phyloP scores from a whole-genome alignment of 2,113 vertebrate species.

The Nibea albiflora region DNA sequence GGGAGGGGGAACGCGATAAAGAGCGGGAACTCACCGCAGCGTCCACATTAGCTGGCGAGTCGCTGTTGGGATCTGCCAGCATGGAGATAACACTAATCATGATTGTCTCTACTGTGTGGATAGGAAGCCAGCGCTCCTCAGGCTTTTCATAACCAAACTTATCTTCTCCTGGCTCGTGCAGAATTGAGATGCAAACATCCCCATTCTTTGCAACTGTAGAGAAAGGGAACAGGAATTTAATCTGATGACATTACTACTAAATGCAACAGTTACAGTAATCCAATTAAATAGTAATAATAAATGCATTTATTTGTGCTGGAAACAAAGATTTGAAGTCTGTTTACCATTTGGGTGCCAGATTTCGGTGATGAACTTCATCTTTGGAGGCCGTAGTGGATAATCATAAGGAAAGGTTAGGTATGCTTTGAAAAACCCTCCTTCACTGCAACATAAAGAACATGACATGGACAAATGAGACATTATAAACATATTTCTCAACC shows the following conservation, averaged over 20 bases:
- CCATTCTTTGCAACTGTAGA: slow-evolving; percentile 98
- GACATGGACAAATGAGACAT: slow-evolving; percentile 3
- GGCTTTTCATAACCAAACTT: slow-evolving; percentile 99
- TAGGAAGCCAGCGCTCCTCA: slow-evolving; percentile 99
- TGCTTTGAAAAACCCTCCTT: slow-evolving; percentile 99
- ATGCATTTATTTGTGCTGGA: neutral
- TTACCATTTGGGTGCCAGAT: slow-evolving; percentile 99
- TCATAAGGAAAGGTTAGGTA: slow-evolving; percentile 99
- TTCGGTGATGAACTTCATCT: slow-evolving; percentile 99
- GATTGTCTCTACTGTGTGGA: slow-evolving; percentile 99
- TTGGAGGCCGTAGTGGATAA: slow-evolving; percentile 98
- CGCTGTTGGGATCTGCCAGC: slow-evolving; percentile 99
- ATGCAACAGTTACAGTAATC: neutral
- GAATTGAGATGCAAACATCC: slow-evolving; percentile 99
- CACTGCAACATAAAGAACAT: slow-evolving; percentile 83
- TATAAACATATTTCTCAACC: neutral
- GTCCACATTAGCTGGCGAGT: slow-evolving; percentile 98
- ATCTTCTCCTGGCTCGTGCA: slow-evolving; percentile 99
- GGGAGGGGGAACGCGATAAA: neutral
- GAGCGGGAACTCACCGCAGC: slow-evolving; percentile 90
- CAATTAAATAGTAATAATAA: neutral
- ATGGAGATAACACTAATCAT: slow-evolving; percentile 99
- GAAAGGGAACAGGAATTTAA: neutral
- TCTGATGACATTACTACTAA: neutral
- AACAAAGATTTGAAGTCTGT: slow-evolving; percentile 19